Evolutionary conservation across 2,797 vertebrate species (phyloP).

Genomic region (Philypnodon macrostomus): DNA sequence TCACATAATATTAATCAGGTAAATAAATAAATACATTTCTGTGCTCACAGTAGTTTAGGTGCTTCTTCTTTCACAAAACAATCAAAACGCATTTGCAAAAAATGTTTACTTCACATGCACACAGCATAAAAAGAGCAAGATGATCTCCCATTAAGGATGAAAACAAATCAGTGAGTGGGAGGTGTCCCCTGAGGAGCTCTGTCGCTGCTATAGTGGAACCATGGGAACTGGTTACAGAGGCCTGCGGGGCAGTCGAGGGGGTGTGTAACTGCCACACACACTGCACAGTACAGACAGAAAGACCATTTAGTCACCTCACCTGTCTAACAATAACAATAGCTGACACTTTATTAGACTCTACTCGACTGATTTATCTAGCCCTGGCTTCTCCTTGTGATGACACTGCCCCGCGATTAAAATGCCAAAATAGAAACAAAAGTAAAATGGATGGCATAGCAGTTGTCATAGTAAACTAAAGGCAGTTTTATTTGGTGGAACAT

Average conservation of each 20-base stretch:
- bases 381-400: conserved; percentile 9
- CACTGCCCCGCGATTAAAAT: conserved; percentile 15
- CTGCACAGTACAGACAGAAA: conserved; percentile 16
- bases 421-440: conserved; percentile 14
- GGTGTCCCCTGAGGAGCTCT: conserved; percentile 65
- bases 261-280: conserved; percentile 48
- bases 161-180: conserved; percentile 74
- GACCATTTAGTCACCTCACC: conserved; percentile 33
- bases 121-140: conserved; percentile 62
- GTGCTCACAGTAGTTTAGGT: too few species aligned
- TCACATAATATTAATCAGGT: too few species aligned
- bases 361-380: conserved; percentile 28
- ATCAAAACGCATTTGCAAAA: conserved; percentile 23
- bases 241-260: conserved; percentile 58
- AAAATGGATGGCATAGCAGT: not conserved
- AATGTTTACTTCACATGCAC: conserved; percentile 59
- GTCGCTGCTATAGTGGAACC: conserved; percentile 59
- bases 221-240: conserved; percentile 70
- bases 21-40: too few species aligned
- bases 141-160: conserved; percentile 74
- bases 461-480: too few species aligned
- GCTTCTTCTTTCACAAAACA: conserved; percentile 30
- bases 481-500: not conserved
- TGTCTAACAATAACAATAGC: conserved; percentile 38
- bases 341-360: conserved; percentile 25